Percentiles rank a stretch among this genome's conserved stretches.
These are phyloP conservation scores for Leptinotarsa haldemani DNA, from an alignment of 2,888 invertebrate species.

Conservation along the genomic window DNA sequence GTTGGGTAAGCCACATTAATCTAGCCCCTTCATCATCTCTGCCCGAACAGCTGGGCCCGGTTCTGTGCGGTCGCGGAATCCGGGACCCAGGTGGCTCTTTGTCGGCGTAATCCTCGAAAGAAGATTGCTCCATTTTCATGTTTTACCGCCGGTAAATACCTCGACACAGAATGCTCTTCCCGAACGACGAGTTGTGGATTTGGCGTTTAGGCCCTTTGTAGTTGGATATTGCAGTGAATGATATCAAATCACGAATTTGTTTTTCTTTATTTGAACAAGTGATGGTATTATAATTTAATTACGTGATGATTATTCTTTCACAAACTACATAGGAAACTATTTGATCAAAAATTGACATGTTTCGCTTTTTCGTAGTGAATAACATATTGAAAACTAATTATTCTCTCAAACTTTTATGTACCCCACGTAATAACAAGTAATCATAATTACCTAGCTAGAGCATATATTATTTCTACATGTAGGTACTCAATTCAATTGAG, in stretches of 20 bases:
- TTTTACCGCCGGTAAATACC: conserved; percentile 21
- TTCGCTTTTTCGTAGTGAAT: too few species aligned
- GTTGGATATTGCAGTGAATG: background rate
- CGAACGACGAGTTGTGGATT: background rate
- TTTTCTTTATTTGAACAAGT: too few species aligned
- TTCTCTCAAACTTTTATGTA: too few species aligned
- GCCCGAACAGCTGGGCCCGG: conserved; percentile 5
- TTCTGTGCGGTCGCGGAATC: conserved; percentile 34
- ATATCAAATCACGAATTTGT: background rate
- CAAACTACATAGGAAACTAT: too few species aligned
- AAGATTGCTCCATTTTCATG: conserved; percentile 44
- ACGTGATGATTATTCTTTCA: too few species aligned
- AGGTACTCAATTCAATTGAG: too few species aligned
- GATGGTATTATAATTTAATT: too few species aligned
- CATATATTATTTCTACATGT: too few species aligned
- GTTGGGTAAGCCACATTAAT: background rate
- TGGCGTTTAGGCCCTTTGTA: background rate
- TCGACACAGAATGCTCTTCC: background rate
- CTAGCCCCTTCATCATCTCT: background rate
- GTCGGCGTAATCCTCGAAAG: conserved; percentile 49
- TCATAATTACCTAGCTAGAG: too few species aligned
- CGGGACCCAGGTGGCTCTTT: conserved; percentile 49
- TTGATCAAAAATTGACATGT: too few species aligned
- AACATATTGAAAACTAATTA: too few species aligned
- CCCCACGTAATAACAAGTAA: too few species aligned